phyloP scores from a whole-genome alignment of 2,113 vertebrate species.

The Psammodynastes pulverulentus region DNA sequence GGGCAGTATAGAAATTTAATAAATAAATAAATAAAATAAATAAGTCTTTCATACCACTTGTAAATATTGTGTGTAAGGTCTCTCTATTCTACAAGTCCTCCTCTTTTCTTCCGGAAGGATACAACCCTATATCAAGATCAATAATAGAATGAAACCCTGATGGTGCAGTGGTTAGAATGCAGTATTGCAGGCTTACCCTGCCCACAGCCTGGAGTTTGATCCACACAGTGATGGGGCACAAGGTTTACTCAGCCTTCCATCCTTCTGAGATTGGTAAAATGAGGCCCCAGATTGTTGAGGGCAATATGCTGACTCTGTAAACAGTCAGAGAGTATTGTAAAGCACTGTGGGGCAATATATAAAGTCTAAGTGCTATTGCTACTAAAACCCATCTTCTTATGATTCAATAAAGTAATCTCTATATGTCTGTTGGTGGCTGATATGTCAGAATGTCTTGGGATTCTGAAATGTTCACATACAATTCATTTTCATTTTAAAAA shows the following conservation, averaged over 20 bases:
- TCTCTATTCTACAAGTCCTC: neutral
- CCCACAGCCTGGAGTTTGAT: neutral
- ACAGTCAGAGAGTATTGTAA: neutral
- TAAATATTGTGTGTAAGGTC: neutral
- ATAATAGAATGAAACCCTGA: neutral
- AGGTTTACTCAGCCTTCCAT: neutral
- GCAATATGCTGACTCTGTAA: neutral
- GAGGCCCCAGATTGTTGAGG: neutral
- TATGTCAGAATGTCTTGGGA: neutral
- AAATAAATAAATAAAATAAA: too few relatives aligned
- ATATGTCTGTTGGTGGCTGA: neutral
- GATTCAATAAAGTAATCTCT: neutral
- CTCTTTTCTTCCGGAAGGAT: neutral
- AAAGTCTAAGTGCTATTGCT: too few relatives aligned
- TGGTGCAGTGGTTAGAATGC: neutral
- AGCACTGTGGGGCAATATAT: neutral
- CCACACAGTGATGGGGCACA: neutral
- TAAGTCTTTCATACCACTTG: neutral
- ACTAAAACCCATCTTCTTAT: neutral
- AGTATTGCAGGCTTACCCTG: neutral
- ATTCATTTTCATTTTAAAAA: constrained; percentile 2
- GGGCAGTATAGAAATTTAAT: too few relatives aligned
- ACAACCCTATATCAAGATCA: neutral
- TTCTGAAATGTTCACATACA: neutral
- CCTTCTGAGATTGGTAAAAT: neutral